Evolutionary conservation across 2,113 vertebrate species (phyloP).

Genomic region (Aldabrachelys gigantea): DNA sequence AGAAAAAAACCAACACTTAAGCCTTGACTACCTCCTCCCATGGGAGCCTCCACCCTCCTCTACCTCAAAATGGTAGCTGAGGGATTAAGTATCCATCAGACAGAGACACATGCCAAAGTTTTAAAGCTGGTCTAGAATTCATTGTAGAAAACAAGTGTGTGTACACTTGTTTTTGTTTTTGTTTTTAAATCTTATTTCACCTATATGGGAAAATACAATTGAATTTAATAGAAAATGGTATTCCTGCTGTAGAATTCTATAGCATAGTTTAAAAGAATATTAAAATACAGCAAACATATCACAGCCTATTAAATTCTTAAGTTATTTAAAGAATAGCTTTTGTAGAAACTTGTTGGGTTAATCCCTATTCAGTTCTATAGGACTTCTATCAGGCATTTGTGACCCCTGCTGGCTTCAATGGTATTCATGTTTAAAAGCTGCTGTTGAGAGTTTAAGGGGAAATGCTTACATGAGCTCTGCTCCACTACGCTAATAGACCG

Average conservation of each 20-base stretch:
- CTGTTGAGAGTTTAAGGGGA: not conserved
- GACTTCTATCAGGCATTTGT: not conserved
- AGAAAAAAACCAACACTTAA: slow-evolving; percentile 52
- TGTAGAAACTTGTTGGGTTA: not conserved
- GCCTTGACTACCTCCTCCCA: slow-evolving; percentile 60
- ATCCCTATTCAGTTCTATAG: not conserved
- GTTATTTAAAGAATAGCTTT: slow-evolving; percentile 7
- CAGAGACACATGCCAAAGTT: not conserved
- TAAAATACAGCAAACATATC: not conserved
- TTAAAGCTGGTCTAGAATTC: not conserved
- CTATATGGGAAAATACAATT: not conserved
- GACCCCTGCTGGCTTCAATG: not conserved
- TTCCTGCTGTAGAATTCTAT: not conserved
- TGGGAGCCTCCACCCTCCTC: slow-evolving; percentile 40
- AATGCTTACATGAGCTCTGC: not conserved
- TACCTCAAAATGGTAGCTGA: slow-evolving; percentile 21
- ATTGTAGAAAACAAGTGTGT: not conserved
- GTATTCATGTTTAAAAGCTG: not conserved
- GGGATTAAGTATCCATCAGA: not conserved
- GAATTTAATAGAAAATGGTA: not conserved
- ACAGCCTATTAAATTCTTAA: not conserved
- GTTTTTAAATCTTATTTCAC: not conserved
- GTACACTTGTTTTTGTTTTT: not conserved
- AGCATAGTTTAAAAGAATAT: not conserved
- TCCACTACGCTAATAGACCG: not conserved